Base-by-base conservation (phyloP, 2,113 vertebrate genomes). In the Cephalopterus ornatus region DNA sequence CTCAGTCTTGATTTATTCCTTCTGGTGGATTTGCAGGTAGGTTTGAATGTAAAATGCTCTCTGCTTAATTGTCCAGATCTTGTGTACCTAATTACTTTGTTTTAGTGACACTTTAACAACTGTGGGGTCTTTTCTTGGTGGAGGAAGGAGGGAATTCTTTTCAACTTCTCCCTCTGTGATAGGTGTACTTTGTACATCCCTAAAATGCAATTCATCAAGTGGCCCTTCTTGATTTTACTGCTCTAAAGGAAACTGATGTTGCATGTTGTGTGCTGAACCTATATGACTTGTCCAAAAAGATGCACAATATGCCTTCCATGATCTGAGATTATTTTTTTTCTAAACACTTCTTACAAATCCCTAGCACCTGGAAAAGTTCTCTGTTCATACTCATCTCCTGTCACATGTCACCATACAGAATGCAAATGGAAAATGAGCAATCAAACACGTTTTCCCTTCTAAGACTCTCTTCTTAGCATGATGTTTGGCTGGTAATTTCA, bases 21-120 rank as follows among this genome's bases (percentile, higher is more conserved):
- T 84, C 49, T 86, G 90, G 26, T 89, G 92, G 28, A 73, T 76
- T 56, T 95, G 53, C 86, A 97, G 96, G 96, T 96, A 96, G 92
- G 95, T 96, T 92, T 92, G 79, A 95, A 82, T 96, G 73, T 95
- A 27, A 94, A 93, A 72, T 86, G 42, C 68, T 28, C n/a, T 92
- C 47, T 93, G 50, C 61, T 91, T 91, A 61, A 53, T 26, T 89
- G 52, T 91, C 68, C 65, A 74, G 59, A 47, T 68, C 85, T 93
- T 1, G 0, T 66, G 30, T 61, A 92, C 67, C 68, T 70, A 55
- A 44, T 74, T 67, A 22, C 78, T 91, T 59, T 92, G 41, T 42
- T 85, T 85, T 53, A 83, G 52, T 88, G 72, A 44, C 52, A 41
- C 22, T 63, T 77, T 20, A 79, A 56, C 9, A 55, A 49, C 18